phyloP scores from a whole-genome alignment of 2,888 invertebrate species.

The Brachyptera putata region DNA sequence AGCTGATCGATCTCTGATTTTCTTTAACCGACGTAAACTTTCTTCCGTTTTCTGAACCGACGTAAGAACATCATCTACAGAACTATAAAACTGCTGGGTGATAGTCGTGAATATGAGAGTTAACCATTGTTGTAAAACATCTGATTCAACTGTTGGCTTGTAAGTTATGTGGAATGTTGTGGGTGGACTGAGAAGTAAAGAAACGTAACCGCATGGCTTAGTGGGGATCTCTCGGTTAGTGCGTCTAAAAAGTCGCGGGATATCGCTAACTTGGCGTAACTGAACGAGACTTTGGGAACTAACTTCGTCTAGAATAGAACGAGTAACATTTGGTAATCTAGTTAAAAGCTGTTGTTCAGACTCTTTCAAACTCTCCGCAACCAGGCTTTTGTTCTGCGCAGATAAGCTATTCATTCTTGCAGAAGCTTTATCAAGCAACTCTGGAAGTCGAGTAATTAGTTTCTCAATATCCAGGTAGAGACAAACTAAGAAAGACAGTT shows the following conservation, averaged over 20 bases:
- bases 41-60: conserved; percentile 96
- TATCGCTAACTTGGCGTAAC: conserved; percentile 81
- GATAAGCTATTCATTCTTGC: conserved; percentile 37
- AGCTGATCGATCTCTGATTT: conserved; percentile 62
- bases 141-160: conserved; percentile 34
- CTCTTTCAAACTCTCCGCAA: conserved; percentile 36
- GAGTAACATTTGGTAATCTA: conserved; percentile 41
- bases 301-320: conserved; percentile 45
- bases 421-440: conserved; percentile 38
- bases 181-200: conserved; percentile 58
- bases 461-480: conserved; percentile 45
- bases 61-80: conserved; percentile 82
- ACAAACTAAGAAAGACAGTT: conserved; percentile 42
- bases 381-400: conserved; percentile 4
- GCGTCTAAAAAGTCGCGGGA: conserved; percentile 87
- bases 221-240: conserved; percentile 85
- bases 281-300: conserved; percentile 52
- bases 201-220: conserved; percentile 76
- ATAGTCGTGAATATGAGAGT: conserved; percentile 46
- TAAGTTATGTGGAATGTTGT: conserved; percentile 55
- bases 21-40: conserved; percentile 83
- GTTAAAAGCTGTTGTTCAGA: conserved; percentile 31
- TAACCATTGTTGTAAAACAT: conserved; percentile 41
- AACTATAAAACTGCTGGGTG: conserved; percentile 46
- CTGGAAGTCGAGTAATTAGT: conserved; percentile 40